Evolutionary conservation across 2,113 vertebrate genomes (phyloP).

Genomic region (Leptodactylus fuscus): DNA sequence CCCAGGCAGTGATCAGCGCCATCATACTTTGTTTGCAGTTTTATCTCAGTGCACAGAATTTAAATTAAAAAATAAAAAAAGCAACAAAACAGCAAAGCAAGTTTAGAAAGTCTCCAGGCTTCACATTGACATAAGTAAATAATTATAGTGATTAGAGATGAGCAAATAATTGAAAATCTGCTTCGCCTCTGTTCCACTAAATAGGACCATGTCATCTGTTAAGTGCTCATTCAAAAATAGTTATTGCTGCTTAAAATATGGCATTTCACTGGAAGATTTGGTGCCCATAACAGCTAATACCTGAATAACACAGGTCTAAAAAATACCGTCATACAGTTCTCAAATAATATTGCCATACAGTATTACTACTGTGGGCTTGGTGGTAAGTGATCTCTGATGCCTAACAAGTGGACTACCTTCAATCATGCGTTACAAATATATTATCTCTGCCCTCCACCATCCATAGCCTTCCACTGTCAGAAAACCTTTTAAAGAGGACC

Average conservation of each 20-base stretch:
- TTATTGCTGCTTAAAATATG: neutral
- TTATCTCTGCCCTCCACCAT: too few species aligned
- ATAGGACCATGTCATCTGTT: neutral
- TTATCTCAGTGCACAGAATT: neutral
- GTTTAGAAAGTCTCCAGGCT: conserved; percentile 2
- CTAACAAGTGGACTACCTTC: too few species aligned
- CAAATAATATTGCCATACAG: neutral
- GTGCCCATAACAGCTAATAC: neutral
- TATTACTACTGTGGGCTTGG: too few species aligned
- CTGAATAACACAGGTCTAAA: neutral
- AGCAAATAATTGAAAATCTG: neutral
- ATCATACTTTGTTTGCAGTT: conserved; percentile 29
- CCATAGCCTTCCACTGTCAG: too few species aligned
- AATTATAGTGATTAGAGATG: conserved; percentile 5
- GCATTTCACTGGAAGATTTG: neutral
- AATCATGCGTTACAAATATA: too few species aligned
- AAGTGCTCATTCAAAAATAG: neutral
- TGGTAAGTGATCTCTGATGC: too few species aligned
- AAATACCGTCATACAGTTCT: neutral
- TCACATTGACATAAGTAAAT: neutral
- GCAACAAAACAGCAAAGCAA: neutral
- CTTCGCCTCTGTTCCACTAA: neutral
- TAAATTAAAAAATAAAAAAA: neutral
- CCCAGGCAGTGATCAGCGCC: neutral
- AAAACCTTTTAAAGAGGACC: too few species aligned